Evolutionary conservation across 2,797 vertebrate genomes (phyloP).

Genomic region (Xenopus petersii): DNA sequence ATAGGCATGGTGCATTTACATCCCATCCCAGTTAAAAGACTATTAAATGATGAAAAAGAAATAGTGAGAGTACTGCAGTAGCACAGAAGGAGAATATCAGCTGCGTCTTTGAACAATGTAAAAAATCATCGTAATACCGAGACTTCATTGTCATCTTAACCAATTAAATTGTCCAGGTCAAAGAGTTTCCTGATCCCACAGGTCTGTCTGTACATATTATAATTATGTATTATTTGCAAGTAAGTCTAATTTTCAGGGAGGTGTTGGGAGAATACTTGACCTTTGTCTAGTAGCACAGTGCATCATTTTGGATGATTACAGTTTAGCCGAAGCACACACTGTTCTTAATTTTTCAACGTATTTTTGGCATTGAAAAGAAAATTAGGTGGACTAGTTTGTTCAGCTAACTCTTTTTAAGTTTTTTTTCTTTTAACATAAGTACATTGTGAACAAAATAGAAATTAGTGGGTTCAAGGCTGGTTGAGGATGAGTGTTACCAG

Average conservation of each 20-base stretch:
- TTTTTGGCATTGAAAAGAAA: background rate
- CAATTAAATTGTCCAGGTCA: constrained; percentile 37
- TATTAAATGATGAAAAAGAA: constrained; percentile 25
- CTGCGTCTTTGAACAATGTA: constrained; percentile 29
- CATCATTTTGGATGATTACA: constrained; percentile 28
- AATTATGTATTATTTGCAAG: constrained; percentile 28
- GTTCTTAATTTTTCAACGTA: background rate
- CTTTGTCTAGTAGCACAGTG: constrained; percentile 16
- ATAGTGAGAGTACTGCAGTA: constrained; percentile 36
- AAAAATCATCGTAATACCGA: constrained; percentile 33
- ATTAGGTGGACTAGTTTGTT: background rate
- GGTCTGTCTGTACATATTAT: constrained; percentile 13
- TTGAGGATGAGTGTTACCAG: background rate
- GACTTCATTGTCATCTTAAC: constrained; percentile 36
- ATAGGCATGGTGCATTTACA: constrained; percentile 42
- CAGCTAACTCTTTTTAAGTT: background rate
- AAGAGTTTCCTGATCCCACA: constrained; percentile 27
- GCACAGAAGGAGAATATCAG: constrained; percentile 35
- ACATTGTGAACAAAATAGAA: background rate
- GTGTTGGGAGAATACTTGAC: constrained; percentile 20
- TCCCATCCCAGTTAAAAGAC: constrained; percentile 40
- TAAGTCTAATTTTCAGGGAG: constrained; percentile 26
- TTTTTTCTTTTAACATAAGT: background rate
- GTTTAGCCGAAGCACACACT: background rate
- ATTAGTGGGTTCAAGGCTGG: background rate